A percentile compares a stretch with the other conserved stretches of the same genome.
These are phyloP conservation scores for Neolamprologus fasciatus DNA, from an alignment of 2,113 vertebrate genomes.

Conservation along the genomic window DNA sequence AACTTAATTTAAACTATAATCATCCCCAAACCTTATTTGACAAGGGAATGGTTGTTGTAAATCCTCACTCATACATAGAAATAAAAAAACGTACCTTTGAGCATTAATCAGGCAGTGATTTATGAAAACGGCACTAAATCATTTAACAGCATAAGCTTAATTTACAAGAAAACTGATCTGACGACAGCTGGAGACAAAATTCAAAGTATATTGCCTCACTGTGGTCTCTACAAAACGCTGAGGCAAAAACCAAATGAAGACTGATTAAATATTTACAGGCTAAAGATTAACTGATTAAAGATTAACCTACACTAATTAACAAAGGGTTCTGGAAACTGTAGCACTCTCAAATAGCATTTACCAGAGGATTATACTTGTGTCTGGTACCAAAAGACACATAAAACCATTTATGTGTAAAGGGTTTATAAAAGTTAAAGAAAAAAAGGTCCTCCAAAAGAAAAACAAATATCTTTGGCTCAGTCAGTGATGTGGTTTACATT, in stretches of 20 bases:
- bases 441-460: not conserved
- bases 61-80: not conserved
- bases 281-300: not conserved
- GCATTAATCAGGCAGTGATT: not conserved
- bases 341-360: not conserved
- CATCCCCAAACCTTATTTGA: not conserved
- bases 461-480: not conserved
- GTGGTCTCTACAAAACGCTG: not conserved
- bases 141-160: not conserved
- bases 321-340: not conserved
- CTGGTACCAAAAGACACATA: not conserved
- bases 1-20: not conserved
- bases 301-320: not conserved
- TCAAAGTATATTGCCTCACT: not conserved
- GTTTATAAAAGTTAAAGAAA: not conserved
- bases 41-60: not conserved
- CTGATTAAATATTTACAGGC: conserved; percentile 14
- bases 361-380: not conserved
- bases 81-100: not conserved
- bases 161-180: not conserved
- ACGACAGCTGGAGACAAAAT: not conserved
- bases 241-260: not conserved
- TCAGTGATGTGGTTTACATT: not conserved
- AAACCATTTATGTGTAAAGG: not conserved
- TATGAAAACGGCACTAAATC: not conserved